Conservation (phyloP, 1,140 invertebrate species). For the Meloidogyne floridensis region DNA sequence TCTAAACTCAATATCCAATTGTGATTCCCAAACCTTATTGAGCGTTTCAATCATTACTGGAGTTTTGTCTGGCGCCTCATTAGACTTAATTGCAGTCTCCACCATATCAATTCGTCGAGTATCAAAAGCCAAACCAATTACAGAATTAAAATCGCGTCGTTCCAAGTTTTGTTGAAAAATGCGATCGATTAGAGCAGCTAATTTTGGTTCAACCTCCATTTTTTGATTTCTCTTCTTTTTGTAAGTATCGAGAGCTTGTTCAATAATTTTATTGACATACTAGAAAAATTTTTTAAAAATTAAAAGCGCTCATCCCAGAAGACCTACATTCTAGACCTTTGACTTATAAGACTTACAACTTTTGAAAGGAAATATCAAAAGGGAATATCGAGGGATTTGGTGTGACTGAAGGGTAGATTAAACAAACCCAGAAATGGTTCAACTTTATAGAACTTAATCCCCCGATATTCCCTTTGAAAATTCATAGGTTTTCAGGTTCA, state of each 20-base stretch:
- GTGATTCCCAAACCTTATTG: conserved; percentile 54
- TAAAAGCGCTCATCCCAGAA: conserved; percentile 70
- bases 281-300: conserved; percentile 86
- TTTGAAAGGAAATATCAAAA: too few relatives aligned
- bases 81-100: conserved; percentile 49
- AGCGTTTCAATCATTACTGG: conserved; percentile 56
- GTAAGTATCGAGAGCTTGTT: conserved; percentile 69
- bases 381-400: too few relatives aligned
- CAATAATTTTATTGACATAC: conserved; percentile 74
- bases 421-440: too few relatives aligned
- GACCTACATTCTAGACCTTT: too few relatives aligned
- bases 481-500: too few relatives aligned
- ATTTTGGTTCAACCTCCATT: conserved; percentile 77
- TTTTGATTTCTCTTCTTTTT: conserved; percentile 44
- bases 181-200: conserved; percentile 90
- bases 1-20: conserved; percentile 54
- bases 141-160: conserved; percentile 50
- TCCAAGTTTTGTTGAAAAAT: conserved; percentile 81
- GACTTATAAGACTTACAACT: too few relatives aligned
- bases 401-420: too few relatives aligned
- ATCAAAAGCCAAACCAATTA: conserved; percentile 59
- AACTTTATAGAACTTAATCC: too few relatives aligned
- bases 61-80: conserved; percentile 44
- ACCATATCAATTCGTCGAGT: conserved; percentile 63
- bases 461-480: too few relatives aligned